Conservation (phyloP, 2,113 vertebrate genomes). For the Callorhinus ursinus region DNA sequence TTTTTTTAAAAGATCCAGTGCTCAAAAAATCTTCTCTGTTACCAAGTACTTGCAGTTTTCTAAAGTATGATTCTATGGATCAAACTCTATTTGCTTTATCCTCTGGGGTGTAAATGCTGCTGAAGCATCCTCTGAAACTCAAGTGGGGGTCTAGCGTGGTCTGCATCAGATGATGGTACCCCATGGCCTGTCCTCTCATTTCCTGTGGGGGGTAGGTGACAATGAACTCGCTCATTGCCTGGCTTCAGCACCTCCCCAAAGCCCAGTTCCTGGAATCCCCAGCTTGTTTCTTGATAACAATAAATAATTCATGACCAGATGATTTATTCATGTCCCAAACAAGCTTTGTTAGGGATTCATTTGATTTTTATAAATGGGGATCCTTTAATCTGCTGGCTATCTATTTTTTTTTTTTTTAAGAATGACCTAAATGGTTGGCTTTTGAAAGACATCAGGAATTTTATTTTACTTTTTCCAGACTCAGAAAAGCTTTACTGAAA, state of each 20-base stretch:
- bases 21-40: slow-evolving; percentile 8
- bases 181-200: not conserved
- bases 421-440: slow-evolving; percentile 65
- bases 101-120: not conserved
- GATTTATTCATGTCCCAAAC: slow-evolving; percentile 77
- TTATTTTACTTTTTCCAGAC: slow-evolving; percentile 60
- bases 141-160: not conserved
- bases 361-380: slow-evolving; percentile 74
- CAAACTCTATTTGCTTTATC: not conserved
- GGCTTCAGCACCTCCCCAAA: not conserved
- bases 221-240: not conserved
- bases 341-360: slow-evolving; percentile 77
- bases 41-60: not conserved
- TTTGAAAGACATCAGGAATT: slow-evolving; percentile 69
- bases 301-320: slow-evolving; percentile 71
- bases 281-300: slow-evolving; percentile 66
- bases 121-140: not conserved
- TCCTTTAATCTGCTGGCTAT: slow-evolving; percentile 74
- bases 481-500: slow-evolving; percentile 25
- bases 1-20: not conserved
- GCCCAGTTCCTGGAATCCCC: slow-evolving; percentile 30
- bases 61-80: not conserved
- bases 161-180: not conserved
- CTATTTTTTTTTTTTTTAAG: not conserved
- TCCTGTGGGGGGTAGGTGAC: not conserved